Conservation (phyloP, 2,888 invertebrate genomes). For the Sphaerophoria taeniata region DNA sequence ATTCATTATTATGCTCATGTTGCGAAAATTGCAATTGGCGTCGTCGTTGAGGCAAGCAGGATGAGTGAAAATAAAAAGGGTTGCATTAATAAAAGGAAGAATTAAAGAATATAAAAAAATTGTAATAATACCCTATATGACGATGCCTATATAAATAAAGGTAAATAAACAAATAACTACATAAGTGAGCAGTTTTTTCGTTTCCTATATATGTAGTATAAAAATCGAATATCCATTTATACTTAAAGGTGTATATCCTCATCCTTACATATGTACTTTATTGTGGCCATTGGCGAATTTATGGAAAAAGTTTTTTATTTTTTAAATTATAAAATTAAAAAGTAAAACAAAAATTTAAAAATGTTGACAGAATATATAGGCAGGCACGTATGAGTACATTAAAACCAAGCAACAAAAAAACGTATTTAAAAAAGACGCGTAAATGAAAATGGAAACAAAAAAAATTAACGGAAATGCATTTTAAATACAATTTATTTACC, state of each 20-base stretch:
- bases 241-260: neutral
- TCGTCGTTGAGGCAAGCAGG: conserved; percentile 39
- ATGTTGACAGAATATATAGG: conserved; percentile 39
- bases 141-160: conserved; percentile 7
- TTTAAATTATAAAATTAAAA: conserved; percentile 69
- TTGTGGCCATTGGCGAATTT: conserved; percentile 68
- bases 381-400: conserved; percentile 55
- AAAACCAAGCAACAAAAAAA: conserved; percentile 43
- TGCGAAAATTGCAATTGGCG: conserved; percentile 74
- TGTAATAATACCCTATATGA: conserved; percentile 44
- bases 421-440: neutral
- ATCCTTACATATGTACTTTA: conserved; percentile 31
- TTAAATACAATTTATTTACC: conserved; percentile 66
- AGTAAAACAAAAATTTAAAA: conserved; percentile 38
- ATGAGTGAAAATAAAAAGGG: conserved; percentile 34
- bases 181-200: conserved; percentile 3
- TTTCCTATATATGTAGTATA: conserved; percentile 22
- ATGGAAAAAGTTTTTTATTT: conserved; percentile 55
- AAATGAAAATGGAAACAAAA: conserved; percentile 35
- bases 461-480: conserved; percentile 48
- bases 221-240: conserved; percentile 50
- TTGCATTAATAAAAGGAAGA: conserved; percentile 72
- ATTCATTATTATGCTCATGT: conserved; percentile 74
- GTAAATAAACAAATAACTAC: conserved; percentile 20
- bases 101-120: conserved; percentile 52